Percentiles rank a stretch among this genome's conserved stretches.
phyloP scores from a whole-genome alignment of 2,113 vertebrate genomes.

The Tychaedon coryphoeus region DNA sequence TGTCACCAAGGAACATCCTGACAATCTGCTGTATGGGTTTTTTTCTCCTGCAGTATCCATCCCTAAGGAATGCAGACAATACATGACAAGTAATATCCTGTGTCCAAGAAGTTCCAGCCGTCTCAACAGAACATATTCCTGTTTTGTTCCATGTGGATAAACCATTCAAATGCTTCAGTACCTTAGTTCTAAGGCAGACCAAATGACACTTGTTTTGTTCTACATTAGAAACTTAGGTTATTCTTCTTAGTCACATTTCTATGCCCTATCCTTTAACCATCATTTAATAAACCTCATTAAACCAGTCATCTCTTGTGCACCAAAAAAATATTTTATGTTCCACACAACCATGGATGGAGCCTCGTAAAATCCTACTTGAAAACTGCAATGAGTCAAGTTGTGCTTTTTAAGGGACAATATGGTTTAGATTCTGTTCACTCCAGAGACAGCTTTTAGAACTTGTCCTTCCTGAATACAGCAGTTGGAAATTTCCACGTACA shows the following conservation, averaged over 20 bases:
- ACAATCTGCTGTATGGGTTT: rapidly evolving
- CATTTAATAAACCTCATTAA: background rate
- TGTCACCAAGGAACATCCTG: background rate
- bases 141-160: background rate
- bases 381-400: background rate
- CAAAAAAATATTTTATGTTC: background rate
- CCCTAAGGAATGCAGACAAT: background rate
- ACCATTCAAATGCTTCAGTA: background rate
- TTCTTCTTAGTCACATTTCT: background rate
- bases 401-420: background rate
- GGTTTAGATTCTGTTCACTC: background rate
- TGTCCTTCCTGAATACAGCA: background rate
- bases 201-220: background rate
- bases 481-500: background rate
- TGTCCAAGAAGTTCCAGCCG: background rate
- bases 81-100: background rate
- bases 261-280: background rate
- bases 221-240: background rate
- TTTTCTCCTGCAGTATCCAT: background rate
- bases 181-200: background rate
- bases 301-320: background rate
- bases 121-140: background rate
- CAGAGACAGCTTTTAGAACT: background rate
- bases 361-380: background rate
- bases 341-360: background rate